Conservation (phyloP, 2,888 invertebrate species). For the Thumatha senex region DNA sequence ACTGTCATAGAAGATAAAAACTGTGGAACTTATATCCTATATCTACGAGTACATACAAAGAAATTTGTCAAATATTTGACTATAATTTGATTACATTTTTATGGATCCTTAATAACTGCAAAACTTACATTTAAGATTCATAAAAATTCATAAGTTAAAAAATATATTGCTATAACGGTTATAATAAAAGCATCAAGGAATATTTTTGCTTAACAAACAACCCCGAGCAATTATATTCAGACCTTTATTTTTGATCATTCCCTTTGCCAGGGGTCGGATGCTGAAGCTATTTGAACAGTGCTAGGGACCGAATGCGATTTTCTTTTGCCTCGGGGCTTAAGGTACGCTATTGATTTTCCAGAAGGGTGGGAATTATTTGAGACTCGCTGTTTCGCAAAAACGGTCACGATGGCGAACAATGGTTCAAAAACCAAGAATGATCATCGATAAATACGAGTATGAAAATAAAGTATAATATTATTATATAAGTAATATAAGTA, state of each 20-base stretch:
- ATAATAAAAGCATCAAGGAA: background rate
- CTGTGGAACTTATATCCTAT: too few relatives aligned
- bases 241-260: constrained; percentile 12
- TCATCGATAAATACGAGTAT: too few relatives aligned
- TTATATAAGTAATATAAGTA: too few relatives aligned
- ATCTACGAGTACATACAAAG: too few relatives aligned
- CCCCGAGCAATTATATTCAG: constrained; percentile 7
- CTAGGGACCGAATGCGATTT: constrained; percentile 31
- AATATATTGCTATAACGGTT: background rate
- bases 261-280: constrained; percentile 19
- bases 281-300: constrained; percentile 30
- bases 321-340: constrained; percentile 29
- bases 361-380: constrained; percentile 11
- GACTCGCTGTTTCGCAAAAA: constrained; percentile 15
- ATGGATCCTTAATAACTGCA: too few relatives aligned
- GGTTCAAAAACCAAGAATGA: background rate
- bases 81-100: too few relatives aligned
- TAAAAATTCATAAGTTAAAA: background rate
- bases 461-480: too few relatives aligned
- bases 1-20: too few relatives aligned
- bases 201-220: background rate
- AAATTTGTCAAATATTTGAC: too few relatives aligned
- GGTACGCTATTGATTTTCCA: constrained; percentile 35
- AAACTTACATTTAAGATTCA: too few relatives aligned
- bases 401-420: constrained; percentile 5